These are phyloP conservation scores for Calephelis nemesis DNA, from an alignment of 1,140 invertebrate species.

Conservation along the genomic window DNA sequence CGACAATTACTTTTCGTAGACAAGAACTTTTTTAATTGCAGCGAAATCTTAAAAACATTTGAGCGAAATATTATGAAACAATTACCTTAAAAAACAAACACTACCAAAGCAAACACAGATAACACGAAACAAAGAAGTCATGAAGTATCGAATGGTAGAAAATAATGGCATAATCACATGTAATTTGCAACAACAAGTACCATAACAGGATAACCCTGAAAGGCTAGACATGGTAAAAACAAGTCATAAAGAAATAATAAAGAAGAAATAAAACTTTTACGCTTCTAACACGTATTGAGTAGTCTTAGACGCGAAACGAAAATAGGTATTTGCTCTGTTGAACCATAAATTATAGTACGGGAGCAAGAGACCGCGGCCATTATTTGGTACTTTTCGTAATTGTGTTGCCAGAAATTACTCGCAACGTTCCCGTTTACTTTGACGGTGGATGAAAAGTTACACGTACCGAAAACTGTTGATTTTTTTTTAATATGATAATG, in stretches of 20 bases:
- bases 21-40: constrained; percentile 2
- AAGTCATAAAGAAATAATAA: constrained; percentile 8
- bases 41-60: no score
- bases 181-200: background rate
- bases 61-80: no score
- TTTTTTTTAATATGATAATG: no score
- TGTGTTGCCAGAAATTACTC: no score
- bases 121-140: no score
- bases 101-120: no score
- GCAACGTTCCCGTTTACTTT: no score
- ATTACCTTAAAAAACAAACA: no score
- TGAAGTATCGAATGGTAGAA: background rate
- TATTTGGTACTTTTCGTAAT: constrained; percentile 23
- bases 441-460: no score
- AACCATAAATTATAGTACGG: constrained; percentile 39
- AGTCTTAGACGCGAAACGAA: constrained; percentile 17
- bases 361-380: constrained; percentile 33
- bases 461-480: no score
- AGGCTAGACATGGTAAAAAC: constrained; percentile 11
- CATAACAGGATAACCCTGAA: constrained; percentile 9
- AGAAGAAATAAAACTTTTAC: constrained; percentile 11
- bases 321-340: constrained; percentile 41
- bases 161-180: background rate
- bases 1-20: no score
- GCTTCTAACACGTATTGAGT: constrained; percentile 2